Percentiles rank a stretch among this genome's conserved stretches.
Conservation (phyloP, 2,797 vertebrate genomes). For the Sebastes jordani region DNA sequence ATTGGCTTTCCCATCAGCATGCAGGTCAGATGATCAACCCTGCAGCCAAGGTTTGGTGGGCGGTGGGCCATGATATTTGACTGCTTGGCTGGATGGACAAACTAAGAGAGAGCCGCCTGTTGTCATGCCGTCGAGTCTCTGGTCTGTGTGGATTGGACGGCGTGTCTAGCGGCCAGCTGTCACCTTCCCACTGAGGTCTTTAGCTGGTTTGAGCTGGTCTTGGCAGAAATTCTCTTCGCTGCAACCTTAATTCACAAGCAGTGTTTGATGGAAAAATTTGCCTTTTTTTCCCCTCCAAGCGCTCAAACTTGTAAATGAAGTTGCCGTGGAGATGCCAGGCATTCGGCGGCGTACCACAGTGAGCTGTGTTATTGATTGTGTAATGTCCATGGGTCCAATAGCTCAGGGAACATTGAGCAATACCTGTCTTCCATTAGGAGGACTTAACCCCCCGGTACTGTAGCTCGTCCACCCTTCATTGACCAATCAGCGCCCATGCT, state of each 20-base stretch:
- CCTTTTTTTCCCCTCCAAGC: not conserved
- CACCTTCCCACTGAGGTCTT: constrained; percentile 72
- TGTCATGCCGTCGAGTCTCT: constrained; percentile 36
- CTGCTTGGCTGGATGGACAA: constrained; percentile 47
- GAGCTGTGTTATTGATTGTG: constrained; percentile 59
- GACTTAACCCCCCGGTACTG: constrained; percentile 52
- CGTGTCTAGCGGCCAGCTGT: constrained; percentile 67
- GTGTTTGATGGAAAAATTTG: constrained; percentile 17
- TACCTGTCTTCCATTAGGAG: constrained; percentile 74
- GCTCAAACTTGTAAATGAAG: constrained; percentile 9
- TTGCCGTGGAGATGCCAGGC: constrained; percentile 39
- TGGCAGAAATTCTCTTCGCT: constrained; percentile 27
- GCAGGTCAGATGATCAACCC: constrained; percentile 60
- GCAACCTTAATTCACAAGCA: constrained; percentile 18
- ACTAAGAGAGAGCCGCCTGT: constrained; percentile 41
- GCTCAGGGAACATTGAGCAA: constrained; percentile 78
- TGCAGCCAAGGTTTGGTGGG: constrained; percentile 51
- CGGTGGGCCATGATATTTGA: constrained; percentile 52
- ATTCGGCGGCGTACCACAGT: constrained; percentile 26
- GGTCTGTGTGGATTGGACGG: constrained; percentile 36
- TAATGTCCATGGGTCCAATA: constrained; percentile 56
- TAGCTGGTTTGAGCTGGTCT: constrained; percentile 72
- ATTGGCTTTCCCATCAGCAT: constrained; percentile 70
- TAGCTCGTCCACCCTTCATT: constrained; percentile 72
- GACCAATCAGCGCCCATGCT: constrained; percentile 84